Evolutionary conservation across 2,888 invertebrate genomes (phyloP).

Genomic region (Unio pictorum): DNA sequence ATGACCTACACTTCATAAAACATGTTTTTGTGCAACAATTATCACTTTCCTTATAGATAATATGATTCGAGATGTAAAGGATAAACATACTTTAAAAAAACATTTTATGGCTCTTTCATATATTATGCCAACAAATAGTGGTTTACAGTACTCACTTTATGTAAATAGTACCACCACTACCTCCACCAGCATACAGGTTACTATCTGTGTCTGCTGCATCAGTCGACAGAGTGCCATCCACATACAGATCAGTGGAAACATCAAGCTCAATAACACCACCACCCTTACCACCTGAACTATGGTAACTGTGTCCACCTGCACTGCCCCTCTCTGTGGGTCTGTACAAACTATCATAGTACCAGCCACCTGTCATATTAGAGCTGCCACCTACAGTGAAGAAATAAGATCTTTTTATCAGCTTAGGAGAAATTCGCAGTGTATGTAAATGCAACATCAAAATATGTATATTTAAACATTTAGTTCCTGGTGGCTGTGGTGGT

Average conservation of each 20-base stretch:
- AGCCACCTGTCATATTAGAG: constrained; percentile 20
- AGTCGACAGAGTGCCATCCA: constrained; percentile 37
- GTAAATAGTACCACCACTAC: constrained; percentile 52
- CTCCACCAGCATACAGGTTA: constrained; percentile 41
- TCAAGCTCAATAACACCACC: constrained; percentile 40
- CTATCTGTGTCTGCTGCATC: constrained; percentile 39
- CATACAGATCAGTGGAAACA: constrained; percentile 29
- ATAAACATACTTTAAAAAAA: no score
- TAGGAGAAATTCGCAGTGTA: no score
- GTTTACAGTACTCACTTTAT: constrained; percentile 21
- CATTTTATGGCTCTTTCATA: no score
- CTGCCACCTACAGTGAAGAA: constrained; percentile 10
- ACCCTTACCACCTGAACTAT: constrained; percentile 36
- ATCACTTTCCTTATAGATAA: no score
- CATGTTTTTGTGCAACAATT: no score
- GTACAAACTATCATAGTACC: constrained; percentile 49
- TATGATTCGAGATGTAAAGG: no score
- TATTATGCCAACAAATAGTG: background rate
- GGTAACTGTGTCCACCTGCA: constrained; percentile 33
- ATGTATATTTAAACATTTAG: no score
- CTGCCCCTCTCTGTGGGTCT: constrained; percentile 41
- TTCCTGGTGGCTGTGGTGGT: no score
- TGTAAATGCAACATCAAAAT: no score
- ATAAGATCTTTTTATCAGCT: background rate
- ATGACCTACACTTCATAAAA: no score